phyloP scores from a whole-genome alignment of 2,888 invertebrate genomes.

The Theodoxus fluviatilis region DNA sequence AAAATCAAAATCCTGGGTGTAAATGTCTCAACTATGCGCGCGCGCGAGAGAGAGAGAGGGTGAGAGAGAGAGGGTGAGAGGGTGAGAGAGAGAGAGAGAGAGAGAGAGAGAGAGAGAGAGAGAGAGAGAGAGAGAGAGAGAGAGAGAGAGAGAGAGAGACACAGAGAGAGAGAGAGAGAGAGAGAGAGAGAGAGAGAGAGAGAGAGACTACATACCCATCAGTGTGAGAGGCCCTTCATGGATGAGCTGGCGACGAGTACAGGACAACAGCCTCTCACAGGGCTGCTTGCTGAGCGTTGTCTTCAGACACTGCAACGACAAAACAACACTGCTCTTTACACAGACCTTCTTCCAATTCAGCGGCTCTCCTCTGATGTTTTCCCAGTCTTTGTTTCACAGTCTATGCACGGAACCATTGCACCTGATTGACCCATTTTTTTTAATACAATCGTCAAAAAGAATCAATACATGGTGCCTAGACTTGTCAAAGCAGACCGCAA shows the following conservation, averaged over 20 bases:
- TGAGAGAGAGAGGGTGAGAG: background rate
- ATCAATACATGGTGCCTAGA: no score
- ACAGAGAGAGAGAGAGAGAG: background rate
- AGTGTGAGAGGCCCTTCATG: slow-evolving; percentile 69
- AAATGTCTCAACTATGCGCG: no score
- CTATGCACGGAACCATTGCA: no score
- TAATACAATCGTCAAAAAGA: no score
- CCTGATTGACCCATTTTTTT: no score
- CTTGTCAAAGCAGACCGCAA: no score
- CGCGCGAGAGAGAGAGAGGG: no score
- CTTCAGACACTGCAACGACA: slow-evolving; percentile 68
- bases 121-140: background rate
- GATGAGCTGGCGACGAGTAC: slow-evolving; percentile 67
- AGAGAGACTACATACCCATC: slow-evolving; percentile 59
- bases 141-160: background rate
- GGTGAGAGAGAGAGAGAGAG: background rate
- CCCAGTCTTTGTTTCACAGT: no score
- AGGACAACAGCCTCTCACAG: slow-evolving; percentile 71
- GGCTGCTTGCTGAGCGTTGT: slow-evolving; percentile 71
- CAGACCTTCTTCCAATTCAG: no score
- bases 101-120: background rate
- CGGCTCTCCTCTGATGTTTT: no score
- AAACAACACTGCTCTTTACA: slow-evolving; percentile 19
- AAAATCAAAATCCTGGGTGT: no score
- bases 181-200: background rate